Evolutionary conservation across 2,797 vertebrate species (phyloP), one percentile per base, ranked within the genome.

Genomic region (Cichlasoma orientale): DNA sequence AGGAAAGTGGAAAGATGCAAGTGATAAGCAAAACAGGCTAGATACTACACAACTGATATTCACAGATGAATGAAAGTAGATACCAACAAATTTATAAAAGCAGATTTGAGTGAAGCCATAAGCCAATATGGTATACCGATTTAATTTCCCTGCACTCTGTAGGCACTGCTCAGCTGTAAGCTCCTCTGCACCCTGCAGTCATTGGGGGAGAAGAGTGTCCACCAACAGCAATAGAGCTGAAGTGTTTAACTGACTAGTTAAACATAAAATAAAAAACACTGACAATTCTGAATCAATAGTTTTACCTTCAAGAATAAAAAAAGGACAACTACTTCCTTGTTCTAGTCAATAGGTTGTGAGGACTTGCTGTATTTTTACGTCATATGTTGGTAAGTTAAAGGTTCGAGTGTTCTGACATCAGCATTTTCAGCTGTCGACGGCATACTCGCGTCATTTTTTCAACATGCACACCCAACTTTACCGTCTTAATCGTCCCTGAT

Each of bases 1-100:
- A 69, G 27, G 58, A 23, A 82, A 83, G 69, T 77, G 33, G 36
- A 80, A 77, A 80, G 78, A 88, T 73, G 27, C 18, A 18, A 13
- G n/a, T 13, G 82, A 89, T 80, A 75, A 80, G 68, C 41, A 53
- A 74, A 66, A 70, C 18, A 77, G 7, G 16, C 12, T 59, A 56
- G 23, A 63, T 71, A 59, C 29, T 3, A 38, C 36, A 47, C 1
- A 52, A 71, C 79, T 58, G 71, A 74, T 82, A 83, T 79, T 80
- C 63, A 84, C 78, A 38, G 59, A 55, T 63, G 25, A 41, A 47
- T n/a, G 9, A 70, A 56, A 72, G 25, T 4, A 41, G 55, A 63
- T 38, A 5, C 53, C 16, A 68, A 71, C 53, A 56, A 29, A 72
- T 76, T 19, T 69, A n/a, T 19, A 66, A 66, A 47, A 47, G 8